A percentile compares a stretch with the other conserved stretches of the same genome.
Evolutionary conservation across 1,140 invertebrate genomes (phyloP).

Genomic region (Drosophila quadrilineata): DNA sequence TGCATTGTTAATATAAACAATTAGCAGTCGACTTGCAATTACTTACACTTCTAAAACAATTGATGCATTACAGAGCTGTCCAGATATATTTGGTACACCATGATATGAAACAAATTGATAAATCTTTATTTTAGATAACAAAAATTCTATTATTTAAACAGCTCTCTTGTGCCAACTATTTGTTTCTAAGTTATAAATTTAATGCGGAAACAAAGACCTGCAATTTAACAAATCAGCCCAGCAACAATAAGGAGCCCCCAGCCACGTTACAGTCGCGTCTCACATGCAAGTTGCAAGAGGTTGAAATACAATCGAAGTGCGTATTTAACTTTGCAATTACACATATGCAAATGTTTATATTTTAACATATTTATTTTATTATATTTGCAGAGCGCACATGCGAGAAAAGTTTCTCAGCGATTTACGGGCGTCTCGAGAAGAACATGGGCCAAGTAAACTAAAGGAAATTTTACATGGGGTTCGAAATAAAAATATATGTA

Average conservation of each 20-base stretch:
- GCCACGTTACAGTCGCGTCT: constrained; percentile 85
- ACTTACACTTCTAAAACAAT: too few relatives aligned
- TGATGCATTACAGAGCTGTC: too few relatives aligned
- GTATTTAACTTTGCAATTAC: constrained; percentile 15
- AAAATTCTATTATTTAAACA: constrained; percentile 82
- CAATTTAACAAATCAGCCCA: constrained; percentile 84
- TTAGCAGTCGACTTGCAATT: too few relatives aligned
- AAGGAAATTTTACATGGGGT: constrained; percentile 88
- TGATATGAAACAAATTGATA: too few relatives aligned
- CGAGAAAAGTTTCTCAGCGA: constrained; percentile 99
- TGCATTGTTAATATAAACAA: too few relatives aligned
- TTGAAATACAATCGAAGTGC: constrained; percentile 96
- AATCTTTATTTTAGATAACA: too few relatives aligned
- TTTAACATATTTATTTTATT: constrained; percentile 6
- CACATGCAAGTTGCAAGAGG: constrained; percentile 93
- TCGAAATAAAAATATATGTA: not conserved
- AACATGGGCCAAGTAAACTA: constrained; percentile 88
- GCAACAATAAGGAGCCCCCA: constrained; percentile 84
- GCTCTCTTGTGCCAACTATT: constrained; percentile 93
- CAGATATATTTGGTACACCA: too few relatives aligned
- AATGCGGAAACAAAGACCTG: constrained; percentile 86
- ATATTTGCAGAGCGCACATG: constrained; percentile 91
- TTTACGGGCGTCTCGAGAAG: constrained; percentile 95
- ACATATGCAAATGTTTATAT: constrained; percentile 1
- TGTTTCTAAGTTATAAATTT: constrained; percentile 93